Evolutionary conservation across 2,797 vertebrate species (phyloP).

Genomic region (Spheniscus humboldti): DNA sequence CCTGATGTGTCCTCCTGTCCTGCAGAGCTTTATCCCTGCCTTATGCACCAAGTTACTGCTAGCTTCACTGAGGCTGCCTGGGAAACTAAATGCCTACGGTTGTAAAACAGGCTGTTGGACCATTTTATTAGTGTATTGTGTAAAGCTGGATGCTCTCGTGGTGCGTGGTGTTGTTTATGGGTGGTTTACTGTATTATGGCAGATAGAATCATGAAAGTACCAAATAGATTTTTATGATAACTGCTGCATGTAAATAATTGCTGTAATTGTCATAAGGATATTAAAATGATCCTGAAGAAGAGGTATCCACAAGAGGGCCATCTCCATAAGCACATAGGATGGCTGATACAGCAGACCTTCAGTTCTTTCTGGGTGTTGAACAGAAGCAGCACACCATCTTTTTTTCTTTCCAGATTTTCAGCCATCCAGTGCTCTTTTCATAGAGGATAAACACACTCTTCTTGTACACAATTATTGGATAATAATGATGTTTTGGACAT

Average conservation of each 20-base stretch:
- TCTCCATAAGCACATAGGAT: rapidly evolving
- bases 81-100: background rate
- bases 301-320: background rate
- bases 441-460: background rate
- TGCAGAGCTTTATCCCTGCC: background rate
- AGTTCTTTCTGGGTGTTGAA: background rate
- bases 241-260: background rate
- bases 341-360: background rate
- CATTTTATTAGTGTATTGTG: background rate
- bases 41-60: rapidly evolving
- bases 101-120: background rate
- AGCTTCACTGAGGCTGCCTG: background rate
- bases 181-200: background rate
- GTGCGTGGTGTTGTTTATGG: background rate
- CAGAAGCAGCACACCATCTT: background rate
- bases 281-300: background rate
- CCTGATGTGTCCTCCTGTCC: background rate
- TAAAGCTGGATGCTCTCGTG: background rate
- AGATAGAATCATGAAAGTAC: background rate
- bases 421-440: background rate
- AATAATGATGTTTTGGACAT: background rate
- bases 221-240: no score
- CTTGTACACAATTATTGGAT: background rate
- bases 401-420: background rate
- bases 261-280: background rate